Conservation (phyloP, 2,888 invertebrate genomes). For the Spilosoma lubricipeda region DNA sequence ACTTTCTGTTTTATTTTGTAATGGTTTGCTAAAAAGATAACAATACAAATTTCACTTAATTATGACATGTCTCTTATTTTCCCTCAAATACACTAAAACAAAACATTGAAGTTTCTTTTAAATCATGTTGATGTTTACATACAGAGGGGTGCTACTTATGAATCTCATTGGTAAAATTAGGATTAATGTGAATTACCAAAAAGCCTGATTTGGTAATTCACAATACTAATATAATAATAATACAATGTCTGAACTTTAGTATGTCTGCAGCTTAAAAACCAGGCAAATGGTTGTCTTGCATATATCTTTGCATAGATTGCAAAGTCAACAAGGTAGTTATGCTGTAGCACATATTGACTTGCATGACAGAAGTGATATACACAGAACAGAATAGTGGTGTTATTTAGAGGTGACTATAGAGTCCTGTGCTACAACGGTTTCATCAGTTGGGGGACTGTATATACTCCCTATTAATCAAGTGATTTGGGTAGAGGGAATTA, state of each 20-base stretch:
- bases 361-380: no score
- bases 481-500: no score
- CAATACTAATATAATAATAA: no score
- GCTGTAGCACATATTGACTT: no score
- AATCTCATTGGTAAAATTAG: background rate
- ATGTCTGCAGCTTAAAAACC: background rate
- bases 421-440: no score
- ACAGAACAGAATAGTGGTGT: no score
- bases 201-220: no score
- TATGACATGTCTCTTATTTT: background rate
- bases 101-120: background rate
- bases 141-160: background rate
- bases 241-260: no score
- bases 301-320: background rate
- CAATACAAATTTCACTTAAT: no score
- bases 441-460: no score
- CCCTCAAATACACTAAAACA: background rate
- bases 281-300: background rate
- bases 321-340: background rate
- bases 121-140: background rate
- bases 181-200: background rate
- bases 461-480: no score
- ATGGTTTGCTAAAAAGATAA: background rate
- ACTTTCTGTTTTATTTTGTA: slow-evolving; percentile 28
- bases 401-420: no score